phyloP scores from a whole-genome alignment of 2,888 invertebrate species.

The Chirona hameri region DNA sequence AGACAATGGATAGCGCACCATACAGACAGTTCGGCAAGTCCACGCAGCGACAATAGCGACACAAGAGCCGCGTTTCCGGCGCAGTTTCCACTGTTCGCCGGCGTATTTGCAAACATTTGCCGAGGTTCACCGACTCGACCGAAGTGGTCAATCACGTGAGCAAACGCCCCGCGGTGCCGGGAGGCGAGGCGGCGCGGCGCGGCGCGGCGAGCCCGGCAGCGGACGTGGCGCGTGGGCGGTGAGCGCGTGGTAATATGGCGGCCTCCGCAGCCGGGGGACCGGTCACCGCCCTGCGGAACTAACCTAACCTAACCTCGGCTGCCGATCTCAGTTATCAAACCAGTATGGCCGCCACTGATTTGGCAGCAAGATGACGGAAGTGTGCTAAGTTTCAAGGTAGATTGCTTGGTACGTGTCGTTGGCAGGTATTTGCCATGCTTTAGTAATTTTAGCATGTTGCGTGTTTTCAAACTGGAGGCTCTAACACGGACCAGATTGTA shows the following conservation, averaged over 20 bases:
- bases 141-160: background rate
- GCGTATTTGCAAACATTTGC: slow-evolving; percentile 2
- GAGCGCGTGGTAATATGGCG: no score
- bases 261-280: no score
- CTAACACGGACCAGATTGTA: no score
- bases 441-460: no score
- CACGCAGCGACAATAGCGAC: background rate
- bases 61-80: background rate
- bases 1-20: no score
- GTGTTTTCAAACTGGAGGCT: no score
- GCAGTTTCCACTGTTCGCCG: background rate
- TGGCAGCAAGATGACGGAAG: background rate
- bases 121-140: background rate
- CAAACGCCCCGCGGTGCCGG: background rate
- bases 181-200: background rate
- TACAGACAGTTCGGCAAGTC: no score
- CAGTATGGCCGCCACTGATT: background rate
- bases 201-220: background rate
- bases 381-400: background rate
- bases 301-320: background rate
- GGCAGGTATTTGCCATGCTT: no score
- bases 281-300: background rate
- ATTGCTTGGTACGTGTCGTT: no score
- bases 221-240: no score
- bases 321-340: background rate